Percentiles rank a stretch among this genome's conserved stretches.
phyloP scores from a whole-genome alignment of 2,797 vertebrate genomes.

The Lateolabrax maculatus region DNA sequence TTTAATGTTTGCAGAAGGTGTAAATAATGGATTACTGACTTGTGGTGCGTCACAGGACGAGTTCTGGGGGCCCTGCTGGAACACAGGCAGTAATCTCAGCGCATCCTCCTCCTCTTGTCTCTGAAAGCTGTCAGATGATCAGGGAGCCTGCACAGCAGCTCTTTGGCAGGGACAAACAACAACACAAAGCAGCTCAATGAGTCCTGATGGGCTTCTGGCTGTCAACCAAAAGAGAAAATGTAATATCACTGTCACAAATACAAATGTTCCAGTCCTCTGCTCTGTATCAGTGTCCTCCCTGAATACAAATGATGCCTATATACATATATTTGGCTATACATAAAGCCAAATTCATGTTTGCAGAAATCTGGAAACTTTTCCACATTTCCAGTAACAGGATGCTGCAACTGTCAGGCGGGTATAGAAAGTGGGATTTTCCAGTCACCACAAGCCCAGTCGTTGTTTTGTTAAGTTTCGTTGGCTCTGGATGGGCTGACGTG shows the following conservation, averaged over 20 bases:
- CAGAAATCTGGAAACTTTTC: neutral
- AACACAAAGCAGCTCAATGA: slow-evolving; percentile 36
- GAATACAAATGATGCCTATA: neutral
- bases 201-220: slow-evolving; percentile 40
- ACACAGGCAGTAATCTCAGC: slow-evolving; percentile 34
- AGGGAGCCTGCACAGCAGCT: slow-evolving; percentile 4
- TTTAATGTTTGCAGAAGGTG: slow-evolving; percentile 43
- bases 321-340: too few species aligned
- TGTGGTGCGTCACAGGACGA: slow-evolving; percentile 40
- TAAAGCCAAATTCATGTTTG: neutral
- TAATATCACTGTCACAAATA: slow-evolving; percentile 30
- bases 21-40: slow-evolving; percentile 57
- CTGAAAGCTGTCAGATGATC: slow-evolving; percentile 46
- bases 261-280: slow-evolving; percentile 5
- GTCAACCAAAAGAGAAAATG: slow-evolving; percentile 13
- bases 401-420: neutral
- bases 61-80: slow-evolving; percentile 31
- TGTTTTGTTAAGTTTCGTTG: slow-evolving; percentile 46
- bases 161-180: slow-evolving; percentile 34
- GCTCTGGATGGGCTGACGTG: slow-evolving; percentile 52
- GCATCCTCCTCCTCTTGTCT: slow-evolving; percentile 17
- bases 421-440: neutral
- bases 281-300: neutral
- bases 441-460: slow-evolving; percentile 10
- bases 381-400: neutral